phyloP scores from a whole-genome alignment of 2,888 invertebrate genomes.

The Stomorhina lunata region DNA sequence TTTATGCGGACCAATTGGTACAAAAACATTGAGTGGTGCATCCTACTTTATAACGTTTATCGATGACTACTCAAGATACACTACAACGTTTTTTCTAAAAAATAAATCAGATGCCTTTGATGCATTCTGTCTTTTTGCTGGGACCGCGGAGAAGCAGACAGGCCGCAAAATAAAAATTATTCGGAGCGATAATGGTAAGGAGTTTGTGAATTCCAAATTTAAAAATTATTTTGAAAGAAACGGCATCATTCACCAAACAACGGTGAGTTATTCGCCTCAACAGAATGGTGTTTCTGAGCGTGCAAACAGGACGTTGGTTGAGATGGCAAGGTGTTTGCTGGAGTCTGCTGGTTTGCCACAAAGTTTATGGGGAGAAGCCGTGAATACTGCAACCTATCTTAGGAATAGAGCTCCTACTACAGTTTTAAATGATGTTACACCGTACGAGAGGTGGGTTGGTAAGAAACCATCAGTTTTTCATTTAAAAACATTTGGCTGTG shows the following conservation, averaged over 20 bases:
- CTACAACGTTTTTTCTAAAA: too few species aligned
- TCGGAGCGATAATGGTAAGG: neutral
- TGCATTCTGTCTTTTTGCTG: slow-evolving; percentile 9
- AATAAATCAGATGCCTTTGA: too few species aligned
- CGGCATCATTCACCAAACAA: slow-evolving; percentile 16
- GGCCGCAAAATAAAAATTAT: neutral
- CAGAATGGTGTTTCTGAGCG: slow-evolving; percentile 45
- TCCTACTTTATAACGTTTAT: too few species aligned
- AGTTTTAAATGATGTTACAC: slow-evolving; percentile 6
- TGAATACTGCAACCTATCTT: slow-evolving; percentile 27
- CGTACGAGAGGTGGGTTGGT: slow-evolving; percentile 29
- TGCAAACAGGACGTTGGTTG: too few species aligned
- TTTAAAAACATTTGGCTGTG: slow-evolving; percentile 25
- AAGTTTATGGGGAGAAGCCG: slow-evolving; percentile 33
- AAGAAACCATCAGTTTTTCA: neutral
- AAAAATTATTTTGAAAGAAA: neutral
- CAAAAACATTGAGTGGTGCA: too few species aligned
- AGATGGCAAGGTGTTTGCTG: slow-evolving; percentile 41
- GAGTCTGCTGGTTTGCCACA: neutral
- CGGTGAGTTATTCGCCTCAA: slow-evolving; percentile 31
- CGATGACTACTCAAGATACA: too few species aligned
- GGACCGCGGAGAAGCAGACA: slow-evolving; percentile 9
- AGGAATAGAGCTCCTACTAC: slow-evolving; percentile 26
- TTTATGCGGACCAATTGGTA: too few species aligned
- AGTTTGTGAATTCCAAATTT: slow-evolving; percentile 5